Conservation (phyloP, 2,797 vertebrate species). For the Florisuga fusca region DNA sequence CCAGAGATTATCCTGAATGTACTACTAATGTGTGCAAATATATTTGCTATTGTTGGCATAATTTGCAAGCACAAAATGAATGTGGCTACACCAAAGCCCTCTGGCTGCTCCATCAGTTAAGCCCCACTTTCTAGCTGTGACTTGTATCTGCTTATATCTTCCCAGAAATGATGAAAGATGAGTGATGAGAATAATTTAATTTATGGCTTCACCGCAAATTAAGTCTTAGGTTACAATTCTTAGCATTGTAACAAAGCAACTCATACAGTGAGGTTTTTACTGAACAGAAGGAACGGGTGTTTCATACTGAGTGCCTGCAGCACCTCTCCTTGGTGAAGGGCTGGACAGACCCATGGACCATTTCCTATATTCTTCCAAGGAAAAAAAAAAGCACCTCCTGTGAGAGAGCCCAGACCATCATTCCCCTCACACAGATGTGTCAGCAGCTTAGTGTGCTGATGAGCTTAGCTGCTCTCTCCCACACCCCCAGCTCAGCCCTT, state of each 20-base stretch:
- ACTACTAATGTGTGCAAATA: background rate
- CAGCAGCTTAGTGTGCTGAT: background rate
- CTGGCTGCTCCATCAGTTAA: constrained; percentile 6
- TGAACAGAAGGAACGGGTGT: background rate
- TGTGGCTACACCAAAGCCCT: constrained; percentile 10
- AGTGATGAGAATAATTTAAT: constrained; percentile 17
- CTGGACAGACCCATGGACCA: background rate
- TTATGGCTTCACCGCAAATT: constrained; percentile 16
- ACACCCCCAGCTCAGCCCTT: background rate
- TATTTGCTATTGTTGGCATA: constrained; percentile 16
- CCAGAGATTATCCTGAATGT: background rate
- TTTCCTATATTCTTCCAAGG: background rate
- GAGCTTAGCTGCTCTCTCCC: background rate
- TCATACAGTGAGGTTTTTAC: background rate
- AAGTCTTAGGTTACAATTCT: background rate
- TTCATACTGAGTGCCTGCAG: background rate
- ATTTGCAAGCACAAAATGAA: background rate
- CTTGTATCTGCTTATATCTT: background rate
- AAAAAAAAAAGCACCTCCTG: background rate
- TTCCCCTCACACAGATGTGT: background rate
- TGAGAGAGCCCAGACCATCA: background rate
- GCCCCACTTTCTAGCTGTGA: constrained; percentile 8
- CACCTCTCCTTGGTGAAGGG: background rate
- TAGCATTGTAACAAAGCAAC: background rate
- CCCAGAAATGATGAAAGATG: background rate